Percentiles rank a stretch among this genome's conserved stretches.
These are phyloP conservation scores for Campylorhamphus procurvoides DNA, from an alignment of 2,113 vertebrate species.

Conservation along the genomic window DNA sequence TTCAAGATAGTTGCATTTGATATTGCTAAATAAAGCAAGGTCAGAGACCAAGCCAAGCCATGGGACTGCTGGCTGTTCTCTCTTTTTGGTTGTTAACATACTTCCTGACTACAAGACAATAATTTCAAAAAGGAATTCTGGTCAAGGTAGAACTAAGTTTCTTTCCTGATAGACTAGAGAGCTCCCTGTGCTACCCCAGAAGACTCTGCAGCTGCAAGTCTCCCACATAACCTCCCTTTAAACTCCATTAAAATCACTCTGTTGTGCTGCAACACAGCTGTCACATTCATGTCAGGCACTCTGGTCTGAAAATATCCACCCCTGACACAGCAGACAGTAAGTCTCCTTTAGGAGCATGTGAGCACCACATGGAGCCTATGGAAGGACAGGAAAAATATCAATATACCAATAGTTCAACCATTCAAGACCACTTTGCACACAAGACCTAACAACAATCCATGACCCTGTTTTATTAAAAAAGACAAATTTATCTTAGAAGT, in stretches of 20 bases:
- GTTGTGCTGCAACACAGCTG: background rate
- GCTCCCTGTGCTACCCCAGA: background rate
- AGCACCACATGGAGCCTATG: accelerated
- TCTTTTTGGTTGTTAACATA: background rate
- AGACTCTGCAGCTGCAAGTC: background rate
- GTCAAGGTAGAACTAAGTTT: background rate
- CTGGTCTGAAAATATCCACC: background rate
- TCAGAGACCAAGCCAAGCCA: background rate
- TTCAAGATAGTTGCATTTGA: background rate
- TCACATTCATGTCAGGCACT: background rate
- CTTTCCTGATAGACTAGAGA: background rate
- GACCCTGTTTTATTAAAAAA: background rate
- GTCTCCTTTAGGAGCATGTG: background rate
- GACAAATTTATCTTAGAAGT: background rate
- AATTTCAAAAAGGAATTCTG: background rate
- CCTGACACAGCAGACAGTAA: background rate
- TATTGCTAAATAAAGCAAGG: background rate
- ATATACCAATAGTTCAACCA: background rate
- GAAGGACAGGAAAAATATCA: background rate
- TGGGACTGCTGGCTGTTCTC: background rate
- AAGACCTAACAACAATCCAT: accelerated
- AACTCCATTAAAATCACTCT: background rate
- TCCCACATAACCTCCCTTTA: background rate
- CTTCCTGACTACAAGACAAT: background rate
- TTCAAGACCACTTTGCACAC: background rate